A percentile compares a stretch with the other conserved stretches of the same genome.
These are phyloP conservation scores for Hippocampus guttulatus DNA, from an alignment of 2,113 vertebrate genomes.

Conservation along the genomic window DNA sequence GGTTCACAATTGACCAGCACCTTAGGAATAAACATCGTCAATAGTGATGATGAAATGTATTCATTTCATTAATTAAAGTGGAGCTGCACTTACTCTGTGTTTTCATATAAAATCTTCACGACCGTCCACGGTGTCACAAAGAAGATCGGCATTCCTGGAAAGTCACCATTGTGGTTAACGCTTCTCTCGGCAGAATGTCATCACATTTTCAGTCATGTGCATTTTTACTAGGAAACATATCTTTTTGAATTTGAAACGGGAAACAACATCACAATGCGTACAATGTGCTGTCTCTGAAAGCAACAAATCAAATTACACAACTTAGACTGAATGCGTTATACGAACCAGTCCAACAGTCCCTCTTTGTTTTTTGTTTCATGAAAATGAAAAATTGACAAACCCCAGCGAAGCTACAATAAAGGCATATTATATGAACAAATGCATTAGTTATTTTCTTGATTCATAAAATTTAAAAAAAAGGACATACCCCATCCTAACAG, in stretches of 20 bases:
- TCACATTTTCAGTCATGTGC: background rate
- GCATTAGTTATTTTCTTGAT: background rate
- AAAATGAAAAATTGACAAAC: background rate
- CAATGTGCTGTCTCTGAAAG: background rate
- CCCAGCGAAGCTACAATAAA: constrained; percentile 64
- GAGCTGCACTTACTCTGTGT: constrained; percentile 75
- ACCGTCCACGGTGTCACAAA: constrained; percentile 86
- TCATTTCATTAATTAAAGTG: background rate
- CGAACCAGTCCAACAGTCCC: background rate
- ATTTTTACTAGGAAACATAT: no score
- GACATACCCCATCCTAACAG: constrained; percentile 88
- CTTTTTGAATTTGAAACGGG: no score
- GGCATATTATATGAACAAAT: no score
- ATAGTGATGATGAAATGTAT: background rate
- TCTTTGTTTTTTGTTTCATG: background rate
- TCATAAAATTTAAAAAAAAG: background rate
- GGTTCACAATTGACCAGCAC: constrained; percentile 84
- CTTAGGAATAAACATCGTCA: constrained; percentile 54
- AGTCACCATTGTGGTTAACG: background rate
- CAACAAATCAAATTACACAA: background rate
- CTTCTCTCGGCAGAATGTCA: background rate
- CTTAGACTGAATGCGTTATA: background rate
- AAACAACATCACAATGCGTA: no score
- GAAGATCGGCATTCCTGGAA: constrained; percentile 81
- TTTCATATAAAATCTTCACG: constrained; percentile 79